Evolutionary conservation across 2,113 vertebrate genomes (phyloP), one percentile per base, ranked within the genome.

Genomic region (Eurystomus gularis): DNA sequence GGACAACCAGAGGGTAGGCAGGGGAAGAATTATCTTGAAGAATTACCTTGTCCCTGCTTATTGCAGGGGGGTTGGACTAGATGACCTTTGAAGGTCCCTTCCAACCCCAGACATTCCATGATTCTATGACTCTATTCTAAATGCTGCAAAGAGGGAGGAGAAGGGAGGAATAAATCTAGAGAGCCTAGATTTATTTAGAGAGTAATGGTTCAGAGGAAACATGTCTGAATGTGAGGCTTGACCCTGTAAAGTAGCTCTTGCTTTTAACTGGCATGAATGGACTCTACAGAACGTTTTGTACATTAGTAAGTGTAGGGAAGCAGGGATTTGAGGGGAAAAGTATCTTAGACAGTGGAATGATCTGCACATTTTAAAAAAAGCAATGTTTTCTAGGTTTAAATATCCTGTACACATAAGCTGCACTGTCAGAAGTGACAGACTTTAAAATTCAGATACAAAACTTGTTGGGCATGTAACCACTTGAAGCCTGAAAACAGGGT

Each of bases 391-490:
- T 60, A 51, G 42, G 21, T 81, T 79, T 68, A 86, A 88, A 18
- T 51, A 68, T 54, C 48, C 42, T 35, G 11, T 23, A 49, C 3
- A 7, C 6, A 10, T 23, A 70, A 77, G 9, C 24, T 52, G 33
- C 39, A 14, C 2, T 55, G 26, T 60, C 51, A 82, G 72, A 81
- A 91, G n/a, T 61, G 44, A 51, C 25, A 81, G n/a, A 49, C 33
- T 66, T 91, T 52, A n/a, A 62, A 69, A 73, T 26, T n/a, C 17
- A 76, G 17, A 49, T 19, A 70, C 3, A 86, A 11, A 29, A 72
- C 29, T 6, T 5, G 3, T 11, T 77, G 58, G 58, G 26, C 54
- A 73, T 0, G 0, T 49, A 73, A 68, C 8, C 16, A 28, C 18
- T 52, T 31, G 64, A 49, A 89, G 62, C 33, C 76, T 73, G 54